Conservation (phyloP, 2,113 vertebrate genomes). For the Pachycephala philippinensis region DNA sequence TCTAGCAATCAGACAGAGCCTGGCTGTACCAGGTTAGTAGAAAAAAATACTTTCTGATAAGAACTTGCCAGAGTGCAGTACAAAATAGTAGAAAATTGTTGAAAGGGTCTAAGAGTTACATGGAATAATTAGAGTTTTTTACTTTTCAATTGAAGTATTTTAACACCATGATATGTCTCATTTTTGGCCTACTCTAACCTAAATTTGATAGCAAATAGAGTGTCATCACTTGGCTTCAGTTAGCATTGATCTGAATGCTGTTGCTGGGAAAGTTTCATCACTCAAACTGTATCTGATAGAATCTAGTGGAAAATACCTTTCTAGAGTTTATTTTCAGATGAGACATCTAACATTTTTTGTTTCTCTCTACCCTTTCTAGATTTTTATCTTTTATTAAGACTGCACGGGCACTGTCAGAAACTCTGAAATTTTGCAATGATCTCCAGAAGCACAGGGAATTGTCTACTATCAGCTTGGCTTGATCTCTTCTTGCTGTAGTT, state of each 20-base stretch:
- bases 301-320: background rate
- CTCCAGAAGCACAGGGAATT: background rate
- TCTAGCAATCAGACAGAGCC: background rate
- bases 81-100: background rate
- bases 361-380: background rate
- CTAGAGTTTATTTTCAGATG: background rate
- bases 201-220: background rate
- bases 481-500: background rate
- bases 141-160: background rate
- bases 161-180: background rate
- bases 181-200: background rate
- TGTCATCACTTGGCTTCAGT: background rate
- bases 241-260: background rate
- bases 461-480: background rate
- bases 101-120: background rate
- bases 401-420: background rate
- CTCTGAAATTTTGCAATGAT: background rate
- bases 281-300: background rate
- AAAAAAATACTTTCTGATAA: background rate
- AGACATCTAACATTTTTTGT: background rate
- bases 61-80: background rate
- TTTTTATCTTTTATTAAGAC: background rate
- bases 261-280: background rate
- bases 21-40: background rate
- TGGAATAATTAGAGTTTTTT: background rate